Conservation (phyloP, 2,888 invertebrate species). For the Xestia sexstrigata region DNA sequence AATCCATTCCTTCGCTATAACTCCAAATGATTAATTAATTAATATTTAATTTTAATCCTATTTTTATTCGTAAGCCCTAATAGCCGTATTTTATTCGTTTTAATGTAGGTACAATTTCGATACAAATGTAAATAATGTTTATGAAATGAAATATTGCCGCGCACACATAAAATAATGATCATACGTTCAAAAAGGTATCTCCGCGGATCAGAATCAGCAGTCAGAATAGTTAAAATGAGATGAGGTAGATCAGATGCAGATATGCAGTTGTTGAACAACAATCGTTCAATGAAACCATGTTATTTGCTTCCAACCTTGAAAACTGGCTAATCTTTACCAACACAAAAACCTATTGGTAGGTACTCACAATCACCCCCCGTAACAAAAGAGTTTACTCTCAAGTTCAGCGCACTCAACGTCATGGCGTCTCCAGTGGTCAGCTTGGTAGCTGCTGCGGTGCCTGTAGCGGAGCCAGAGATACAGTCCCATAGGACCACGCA, state of each 20-base stretch:
- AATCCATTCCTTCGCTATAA: no score
- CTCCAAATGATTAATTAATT: no score
- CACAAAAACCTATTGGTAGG: neutral
- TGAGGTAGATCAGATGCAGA: neutral
- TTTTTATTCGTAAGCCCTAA: no score
- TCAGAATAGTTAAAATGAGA: no score
- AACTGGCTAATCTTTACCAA: neutral
- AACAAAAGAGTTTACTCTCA: constrained; percentile 92
- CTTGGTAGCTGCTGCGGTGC: constrained; percentile 91
- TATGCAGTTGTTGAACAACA: neutral
- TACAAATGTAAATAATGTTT: no score
- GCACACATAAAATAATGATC: no score
- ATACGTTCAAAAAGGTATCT: no score
- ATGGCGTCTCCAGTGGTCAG: constrained; percentile 94
- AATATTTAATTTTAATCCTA: no score
- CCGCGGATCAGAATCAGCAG: no score
- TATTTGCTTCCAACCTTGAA: neutral
- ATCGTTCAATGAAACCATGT: neutral
- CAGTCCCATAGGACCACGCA: constrained; percentile 97
- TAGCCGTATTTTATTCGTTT: no score
- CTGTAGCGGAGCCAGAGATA: constrained; percentile 91
- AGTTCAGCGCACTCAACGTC: constrained; percentile 88
- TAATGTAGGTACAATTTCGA: no score
- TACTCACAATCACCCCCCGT: constrained; percentile 93
- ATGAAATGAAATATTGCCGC: no score